These are phyloP conservation scores for Alosa sapidissima DNA, from an alignment of 2,797 vertebrate genomes.

Conservation along the genomic window DNA sequence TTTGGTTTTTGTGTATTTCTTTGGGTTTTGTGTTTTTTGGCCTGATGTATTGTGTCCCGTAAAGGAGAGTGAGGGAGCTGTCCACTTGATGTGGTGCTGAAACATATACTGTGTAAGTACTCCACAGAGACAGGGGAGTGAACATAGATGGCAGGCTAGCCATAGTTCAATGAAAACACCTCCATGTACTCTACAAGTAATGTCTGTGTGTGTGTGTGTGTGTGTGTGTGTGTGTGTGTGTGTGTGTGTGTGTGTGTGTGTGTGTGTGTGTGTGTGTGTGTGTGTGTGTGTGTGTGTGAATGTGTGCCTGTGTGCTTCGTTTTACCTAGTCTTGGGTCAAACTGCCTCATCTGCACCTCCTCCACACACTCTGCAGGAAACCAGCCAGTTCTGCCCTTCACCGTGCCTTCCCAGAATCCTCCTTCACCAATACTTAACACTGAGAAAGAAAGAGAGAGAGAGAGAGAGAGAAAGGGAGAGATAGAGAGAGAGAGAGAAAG, in stretches of 20 bases:
- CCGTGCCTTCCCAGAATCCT: slow-evolving; percentile 87
- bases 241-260: background rate
- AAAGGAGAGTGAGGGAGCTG: background rate
- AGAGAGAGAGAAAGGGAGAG: slow-evolving; percentile 11
- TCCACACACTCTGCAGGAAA: slow-evolving; percentile 89
- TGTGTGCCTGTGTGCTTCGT: background rate
- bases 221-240: background rate
- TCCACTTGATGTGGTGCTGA: background rate
- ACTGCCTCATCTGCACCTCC: slow-evolving; percentile 95
- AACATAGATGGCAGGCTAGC: too few species aligned
- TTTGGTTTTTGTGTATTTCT: too few species aligned
- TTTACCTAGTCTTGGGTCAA: slow-evolving; percentile 90
- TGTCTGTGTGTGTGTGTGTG: background rate
- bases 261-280: slow-evolving; percentile 24
- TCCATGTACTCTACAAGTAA: background rate
- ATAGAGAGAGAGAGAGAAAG: background rate
- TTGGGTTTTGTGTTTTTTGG: too few species aligned
- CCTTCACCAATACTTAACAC: slow-evolving; percentile 89
- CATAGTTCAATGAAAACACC: background rate
- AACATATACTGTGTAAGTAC: slow-evolving; percentile 32
- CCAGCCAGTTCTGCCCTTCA: slow-evolving; percentile 87
- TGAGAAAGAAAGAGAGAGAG: slow-evolving; percentile 51
- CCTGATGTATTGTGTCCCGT: too few species aligned
- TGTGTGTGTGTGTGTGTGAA: background rate
- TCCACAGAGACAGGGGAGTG: too few species aligned